A percentile compares a stretch with the other conserved stretches of the same genome.
Conservation (phyloP, 2,797 vertebrate genomes). For the Acanthiza pusilla region DNA sequence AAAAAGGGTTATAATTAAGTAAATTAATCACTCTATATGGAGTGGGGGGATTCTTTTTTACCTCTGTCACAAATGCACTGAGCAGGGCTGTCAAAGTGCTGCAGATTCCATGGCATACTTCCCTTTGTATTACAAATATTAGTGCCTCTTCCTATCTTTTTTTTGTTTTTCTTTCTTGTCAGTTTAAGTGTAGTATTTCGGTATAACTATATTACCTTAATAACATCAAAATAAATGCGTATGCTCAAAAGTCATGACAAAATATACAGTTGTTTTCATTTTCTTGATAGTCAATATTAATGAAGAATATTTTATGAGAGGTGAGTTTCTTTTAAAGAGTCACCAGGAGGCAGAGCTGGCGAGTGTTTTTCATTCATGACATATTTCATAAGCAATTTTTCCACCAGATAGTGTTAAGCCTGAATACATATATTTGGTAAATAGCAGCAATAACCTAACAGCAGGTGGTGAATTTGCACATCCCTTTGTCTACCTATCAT, state of each 20-base stretch:
- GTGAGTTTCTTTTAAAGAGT: neutral
- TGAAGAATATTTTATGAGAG: neutral
- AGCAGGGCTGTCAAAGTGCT: neutral
- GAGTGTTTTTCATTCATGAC: neutral
- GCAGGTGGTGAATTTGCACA: neutral
- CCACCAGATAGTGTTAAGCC: neutral
- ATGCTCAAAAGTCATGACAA: neutral
- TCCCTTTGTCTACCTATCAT: neutral
- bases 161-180: neutral
- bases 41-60: neutral
- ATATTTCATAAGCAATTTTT: neutral
- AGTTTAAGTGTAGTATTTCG: neutral
- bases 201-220: neutral
- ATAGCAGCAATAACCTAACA: neutral
- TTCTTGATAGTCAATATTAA: neutral
- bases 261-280: neutral
- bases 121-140: neutral
- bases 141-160: neutral
- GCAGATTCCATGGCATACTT: neutral
- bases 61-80: neutral
- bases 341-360: neutral
- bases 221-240: neutral
- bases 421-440: neutral
- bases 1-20: neutral
- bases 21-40: neutral